Percentiles rank a stretch among this genome's conserved stretches.
These are phyloP conservation scores for Diadegma fenestrale DNA, from an alignment of 2,888 invertebrate species.

Conservation along the genomic window DNA sequence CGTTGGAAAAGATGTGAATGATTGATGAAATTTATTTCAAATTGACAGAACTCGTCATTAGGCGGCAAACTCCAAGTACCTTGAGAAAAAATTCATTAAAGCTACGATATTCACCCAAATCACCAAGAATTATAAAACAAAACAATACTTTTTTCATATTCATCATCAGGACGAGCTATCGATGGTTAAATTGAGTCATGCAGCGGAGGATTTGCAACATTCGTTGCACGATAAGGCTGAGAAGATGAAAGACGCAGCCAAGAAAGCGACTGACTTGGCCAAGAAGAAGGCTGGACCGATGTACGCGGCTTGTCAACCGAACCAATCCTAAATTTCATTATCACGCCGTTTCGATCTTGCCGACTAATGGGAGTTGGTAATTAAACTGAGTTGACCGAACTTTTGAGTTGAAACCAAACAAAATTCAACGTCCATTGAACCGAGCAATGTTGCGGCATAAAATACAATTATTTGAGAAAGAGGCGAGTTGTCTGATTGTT, in stretches of 20 bases:
- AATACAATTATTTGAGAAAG: constrained; percentile 7
- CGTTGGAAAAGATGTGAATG: neutral
- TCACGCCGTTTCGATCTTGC: neutral
- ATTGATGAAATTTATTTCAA: constrained; percentile 12
- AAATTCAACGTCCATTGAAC: neutral
- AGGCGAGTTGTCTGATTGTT: constrained; percentile 4
- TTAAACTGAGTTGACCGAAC: constrained; percentile 25
- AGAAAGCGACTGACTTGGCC: constrained; percentile 93
- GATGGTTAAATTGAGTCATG: constrained; percentile 78
- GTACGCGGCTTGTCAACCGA: constrained; percentile 82
- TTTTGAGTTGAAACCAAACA: neutral
- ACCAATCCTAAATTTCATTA: constrained; percentile 78
- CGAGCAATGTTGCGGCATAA: neutral
- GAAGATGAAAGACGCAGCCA: constrained; percentile 92
- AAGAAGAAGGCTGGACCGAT: constrained; percentile 86
- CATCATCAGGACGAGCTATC: constrained; percentile 77
- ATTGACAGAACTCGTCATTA: constrained; percentile 26
- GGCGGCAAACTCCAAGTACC: constrained; percentile 3
- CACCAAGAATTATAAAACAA: constrained; percentile 7
- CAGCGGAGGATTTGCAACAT: constrained; percentile 81
- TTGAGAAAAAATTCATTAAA: constrained; percentile 23
- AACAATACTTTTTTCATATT: constrained; percentile 18
- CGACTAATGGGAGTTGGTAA: neutral
- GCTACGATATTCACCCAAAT: neutral
- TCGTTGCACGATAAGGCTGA: constrained; percentile 84